Conservation (phyloP, 2,797 vertebrate genomes). For the Eupleurogrammus muticus region DNA sequence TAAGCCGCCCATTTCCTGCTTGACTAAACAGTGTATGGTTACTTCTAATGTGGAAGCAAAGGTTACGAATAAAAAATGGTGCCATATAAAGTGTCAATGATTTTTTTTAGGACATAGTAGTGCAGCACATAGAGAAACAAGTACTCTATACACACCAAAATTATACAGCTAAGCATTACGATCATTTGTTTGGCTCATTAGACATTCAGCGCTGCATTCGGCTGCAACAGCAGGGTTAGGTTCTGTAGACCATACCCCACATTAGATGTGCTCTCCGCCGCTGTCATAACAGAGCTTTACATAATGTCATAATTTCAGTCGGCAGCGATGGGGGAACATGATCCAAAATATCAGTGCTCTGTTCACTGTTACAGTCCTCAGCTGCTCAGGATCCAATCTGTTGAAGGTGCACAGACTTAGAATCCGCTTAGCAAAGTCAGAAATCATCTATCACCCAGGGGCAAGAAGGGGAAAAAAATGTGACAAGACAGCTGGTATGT, state of each 20-base stretch:
- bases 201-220: conserved; percentile 14
- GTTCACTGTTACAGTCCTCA: conserved; percentile 68
- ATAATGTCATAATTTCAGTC: conserved; percentile 74
- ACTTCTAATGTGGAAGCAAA: neutral
- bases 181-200: conserved; percentile 28
- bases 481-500: conserved; percentile 50
- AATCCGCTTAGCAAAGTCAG: conserved; percentile 57
- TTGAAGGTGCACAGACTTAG: conserved; percentile 64
- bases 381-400: conserved; percentile 64
- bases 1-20: conserved; percentile 29
- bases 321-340: conserved; percentile 68
- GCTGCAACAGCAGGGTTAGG: conserved; percentile 6
- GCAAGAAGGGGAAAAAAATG: conserved; percentile 32
- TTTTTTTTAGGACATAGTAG: neutral
- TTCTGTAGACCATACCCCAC: conserved; percentile 12
- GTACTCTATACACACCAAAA: neutral
- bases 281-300: conserved; percentile 71
- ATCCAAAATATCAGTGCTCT: conserved; percentile 75
- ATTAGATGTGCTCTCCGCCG: conserved; percentile 39
- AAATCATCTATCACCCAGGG: conserved; percentile 55
- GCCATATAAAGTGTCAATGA: neutral
- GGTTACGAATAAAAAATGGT: neutral
- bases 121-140: neutral
- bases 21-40: conserved; percentile 19
- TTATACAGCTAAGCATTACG: neutral